Percentiles rank a stretch among this genome's conserved stretches.
Conservation (phyloP, 2,888 invertebrate species). For the Pelosia muscerda region DNA sequence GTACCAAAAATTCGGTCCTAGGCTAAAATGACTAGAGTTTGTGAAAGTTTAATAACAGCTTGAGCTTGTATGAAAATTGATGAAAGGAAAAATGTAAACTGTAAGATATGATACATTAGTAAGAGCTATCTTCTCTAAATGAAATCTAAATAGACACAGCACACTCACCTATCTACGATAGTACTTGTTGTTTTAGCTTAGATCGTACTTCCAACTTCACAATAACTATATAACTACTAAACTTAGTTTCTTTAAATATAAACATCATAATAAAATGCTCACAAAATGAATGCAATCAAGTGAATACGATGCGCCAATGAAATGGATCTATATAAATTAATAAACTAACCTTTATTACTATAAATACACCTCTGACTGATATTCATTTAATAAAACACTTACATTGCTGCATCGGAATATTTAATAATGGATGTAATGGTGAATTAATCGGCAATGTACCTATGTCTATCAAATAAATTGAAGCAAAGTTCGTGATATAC, state of each 20-base stretch:
- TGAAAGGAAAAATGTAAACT: too few species aligned
- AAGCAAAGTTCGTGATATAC: conserved; percentile 52
- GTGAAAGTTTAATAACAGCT: background rate
- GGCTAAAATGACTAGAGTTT: background rate
- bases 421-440: conserved; percentile 36
- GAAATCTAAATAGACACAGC: too few species aligned
- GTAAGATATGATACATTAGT: too few species aligned
- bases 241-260: conserved; percentile 8
- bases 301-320: conserved; percentile 28
- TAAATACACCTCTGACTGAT: conserved; percentile 17
- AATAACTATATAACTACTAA: conserved; percentile 1
- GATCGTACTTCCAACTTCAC: background rate
- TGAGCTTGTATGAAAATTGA: too few species aligned
- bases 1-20: too few species aligned
- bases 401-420: conserved; percentile 31
- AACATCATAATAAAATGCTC: conserved; percentile 3
- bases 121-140: too few species aligned
- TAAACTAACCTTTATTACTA: conserved; percentile 30
- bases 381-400: conserved; percentile 28
- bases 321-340: conserved; percentile 30
- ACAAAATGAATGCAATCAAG: conserved; percentile 35
- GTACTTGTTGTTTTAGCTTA: background rate
- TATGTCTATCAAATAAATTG: conserved; percentile 42
- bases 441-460: conserved; percentile 49
- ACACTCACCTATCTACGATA: too few species aligned